Percentiles rank a stretch among this genome's conserved stretches.
Conservation (phyloP, 2,888 invertebrate species). For the Perithous albicinctus region DNA sequence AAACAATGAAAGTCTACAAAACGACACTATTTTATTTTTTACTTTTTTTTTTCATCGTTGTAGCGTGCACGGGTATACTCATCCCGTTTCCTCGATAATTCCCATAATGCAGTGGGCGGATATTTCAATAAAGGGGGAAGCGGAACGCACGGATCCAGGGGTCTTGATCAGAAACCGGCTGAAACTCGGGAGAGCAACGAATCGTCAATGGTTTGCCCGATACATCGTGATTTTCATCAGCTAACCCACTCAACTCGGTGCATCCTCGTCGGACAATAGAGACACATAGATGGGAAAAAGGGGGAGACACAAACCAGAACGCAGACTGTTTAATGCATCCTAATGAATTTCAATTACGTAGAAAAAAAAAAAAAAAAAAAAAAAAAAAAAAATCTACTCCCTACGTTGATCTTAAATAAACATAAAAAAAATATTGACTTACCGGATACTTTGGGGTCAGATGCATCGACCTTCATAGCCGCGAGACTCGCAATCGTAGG, state of each 20-base stretch:
- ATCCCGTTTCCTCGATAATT: constrained; percentile 84
- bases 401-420: constrained; percentile 72
- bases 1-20: neutral
- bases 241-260: neutral
- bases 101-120: constrained; percentile 85
- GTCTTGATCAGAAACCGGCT: constrained; percentile 57
- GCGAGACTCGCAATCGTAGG: constrained; percentile 83
- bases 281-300: constrained; percentile 22
- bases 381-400: constrained; percentile 61
- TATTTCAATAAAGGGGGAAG: constrained; percentile 84
- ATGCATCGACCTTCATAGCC: constrained; percentile 83
- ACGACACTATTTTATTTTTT: constrained; percentile 11
- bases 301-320: constrained; percentile 1
- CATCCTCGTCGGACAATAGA: constrained; percentile 24
- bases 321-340: neutral
- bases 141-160: constrained; percentile 57
- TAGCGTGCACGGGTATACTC: constrained; percentile 71
- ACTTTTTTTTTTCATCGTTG: constrained; percentile 14
- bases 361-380: constrained; percentile 56
- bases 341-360: constrained; percentile 63
- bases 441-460: constrained; percentile 84
- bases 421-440: constrained; percentile 77
- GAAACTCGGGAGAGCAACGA: constrained; percentile 63
- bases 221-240: constrained; percentile 48
- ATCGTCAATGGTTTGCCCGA: constrained; percentile 72